phyloP scores from a whole-genome alignment of 2,113 vertebrate genomes.

The Larimichthys crocea region DNA sequence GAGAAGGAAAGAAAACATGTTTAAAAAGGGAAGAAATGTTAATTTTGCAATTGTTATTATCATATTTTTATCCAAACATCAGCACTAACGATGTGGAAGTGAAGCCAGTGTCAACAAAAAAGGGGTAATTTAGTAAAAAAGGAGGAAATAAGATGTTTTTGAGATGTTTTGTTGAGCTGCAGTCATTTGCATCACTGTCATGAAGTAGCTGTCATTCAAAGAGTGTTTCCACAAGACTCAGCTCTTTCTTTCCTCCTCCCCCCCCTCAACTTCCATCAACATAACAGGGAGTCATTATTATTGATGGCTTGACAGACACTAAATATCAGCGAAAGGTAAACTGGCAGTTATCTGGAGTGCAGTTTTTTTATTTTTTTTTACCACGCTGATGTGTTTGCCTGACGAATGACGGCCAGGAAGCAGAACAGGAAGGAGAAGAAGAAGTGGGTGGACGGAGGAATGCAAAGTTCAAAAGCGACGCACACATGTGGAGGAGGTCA shows the following conservation, averaged over 20 bases:
- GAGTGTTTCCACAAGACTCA: slow-evolving; percentile 34
- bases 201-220: slow-evolving; percentile 39
- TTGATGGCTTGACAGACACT: slow-evolving; percentile 60
- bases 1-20: not conserved
- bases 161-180: slow-evolving; percentile 7
- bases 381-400: slow-evolving; percentile 41
- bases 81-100: not conserved
- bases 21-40: not conserved
- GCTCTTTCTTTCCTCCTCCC: not conserved
- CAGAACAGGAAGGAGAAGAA: not conserved
- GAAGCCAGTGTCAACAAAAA: not conserved
- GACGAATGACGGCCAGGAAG: slow-evolving; percentile 44
- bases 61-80: not conserved
- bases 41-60: not conserved
- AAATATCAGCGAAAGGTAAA: slow-evolving; percentile 70
- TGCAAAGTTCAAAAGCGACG: slow-evolving; percentile 46
- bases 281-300: slow-evolving; percentile 56
- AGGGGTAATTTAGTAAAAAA: not conserved
- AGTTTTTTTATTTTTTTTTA: slow-evolving; percentile 41
- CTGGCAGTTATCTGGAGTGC: slow-evolving; percentile 59
- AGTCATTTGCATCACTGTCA: slow-evolving; percentile 52
- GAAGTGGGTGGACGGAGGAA: slow-evolving; percentile 40
- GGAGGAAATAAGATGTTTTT: not conserved
- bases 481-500: slow-evolving; percentile 14
- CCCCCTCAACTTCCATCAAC: slow-evolving; percentile 17